Conservation (phyloP, 2,888 invertebrate species). For the Camponotus fellah region DNA sequence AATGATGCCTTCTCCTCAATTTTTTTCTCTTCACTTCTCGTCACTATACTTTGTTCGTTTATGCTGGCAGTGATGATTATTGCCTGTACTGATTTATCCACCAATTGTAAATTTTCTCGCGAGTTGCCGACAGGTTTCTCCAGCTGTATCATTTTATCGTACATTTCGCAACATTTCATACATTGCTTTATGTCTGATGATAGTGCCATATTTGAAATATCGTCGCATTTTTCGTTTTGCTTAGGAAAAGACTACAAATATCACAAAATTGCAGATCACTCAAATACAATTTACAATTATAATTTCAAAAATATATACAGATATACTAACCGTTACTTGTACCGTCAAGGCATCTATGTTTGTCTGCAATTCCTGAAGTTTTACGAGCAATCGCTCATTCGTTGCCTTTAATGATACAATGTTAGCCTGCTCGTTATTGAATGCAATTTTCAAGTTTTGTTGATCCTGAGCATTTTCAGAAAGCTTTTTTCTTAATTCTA, state of each 20-base stretch:
- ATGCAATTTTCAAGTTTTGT: conserved; percentile 77
- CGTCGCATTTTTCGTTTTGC: conserved; percentile 50
- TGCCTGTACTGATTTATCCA: conserved; percentile 69
- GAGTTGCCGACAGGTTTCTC: conserved; percentile 26
- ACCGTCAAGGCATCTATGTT: conserved; percentile 81
- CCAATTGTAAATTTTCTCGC: conserved; percentile 28
- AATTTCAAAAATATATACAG: neutral
- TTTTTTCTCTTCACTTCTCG: neutral
- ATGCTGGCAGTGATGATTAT: conserved; percentile 19
- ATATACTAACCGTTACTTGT: conserved; percentile 78
- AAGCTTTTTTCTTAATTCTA: conserved; percentile 79
- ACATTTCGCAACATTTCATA: conserved; percentile 61
- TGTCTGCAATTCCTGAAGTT: conserved; percentile 80
- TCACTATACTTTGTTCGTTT: conserved; percentile 45
- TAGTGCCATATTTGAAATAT: neutral
- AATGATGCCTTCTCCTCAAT: conserved; percentile 7
- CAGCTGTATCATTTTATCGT: conserved; percentile 30
- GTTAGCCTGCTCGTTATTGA: conserved; percentile 79
- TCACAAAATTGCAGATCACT: neutral
- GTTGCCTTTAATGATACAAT: conserved; percentile 77
- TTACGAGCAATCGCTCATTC: conserved; percentile 80
- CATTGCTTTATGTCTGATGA: conserved; percentile 27
- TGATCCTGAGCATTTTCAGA: conserved; percentile 77
- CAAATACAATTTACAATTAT: neutral
- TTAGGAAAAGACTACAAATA: conserved; percentile 57